Conservation (phyloP, 1,140 invertebrate species). For the Cyrtorhinus lividipennis region DNA sequence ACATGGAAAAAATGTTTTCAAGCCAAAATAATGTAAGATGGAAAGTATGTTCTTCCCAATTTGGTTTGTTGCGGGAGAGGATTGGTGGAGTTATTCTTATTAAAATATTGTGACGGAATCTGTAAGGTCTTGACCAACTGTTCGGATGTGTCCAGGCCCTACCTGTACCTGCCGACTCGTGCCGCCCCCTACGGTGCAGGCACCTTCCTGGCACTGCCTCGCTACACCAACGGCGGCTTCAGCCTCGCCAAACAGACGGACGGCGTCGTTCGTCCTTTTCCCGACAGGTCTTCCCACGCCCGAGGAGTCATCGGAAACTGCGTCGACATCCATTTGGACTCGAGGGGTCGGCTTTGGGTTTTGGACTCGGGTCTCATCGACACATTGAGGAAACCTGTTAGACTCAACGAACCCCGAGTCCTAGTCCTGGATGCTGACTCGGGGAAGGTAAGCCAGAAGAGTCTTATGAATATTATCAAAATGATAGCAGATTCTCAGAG, state of each 20-base stretch:
- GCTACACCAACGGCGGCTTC: slow-evolving; percentile 39
- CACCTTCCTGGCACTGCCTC: slow-evolving; percentile 10
- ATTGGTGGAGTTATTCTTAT: too few relatives aligned
- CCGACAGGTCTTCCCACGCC: slow-evolving; percentile 44
- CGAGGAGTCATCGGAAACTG: slow-evolving; percentile 37
- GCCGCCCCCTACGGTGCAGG: slow-evolving; percentile 3
- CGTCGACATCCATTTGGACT: slow-evolving; percentile 42
- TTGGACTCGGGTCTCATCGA: slow-evolving; percentile 43
- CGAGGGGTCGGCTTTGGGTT: slow-evolving; percentile 39
- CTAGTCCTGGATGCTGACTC: slow-evolving; percentile 36
- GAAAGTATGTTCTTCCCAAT: too few relatives aligned
- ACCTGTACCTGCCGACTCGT: slow-evolving; percentile 12
- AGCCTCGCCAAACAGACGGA: slow-evolving; percentile 32
- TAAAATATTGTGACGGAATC: too few relatives aligned
- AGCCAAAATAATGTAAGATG: too few relatives aligned
- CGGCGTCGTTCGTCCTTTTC: slow-evolving; percentile 38
- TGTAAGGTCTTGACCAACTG: too few relatives aligned
- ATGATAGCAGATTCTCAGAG: too few relatives aligned
- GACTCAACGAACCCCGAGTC: slow-evolving; percentile 40
- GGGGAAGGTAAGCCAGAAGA: slow-evolving; percentile 10
- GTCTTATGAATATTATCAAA: too few relatives aligned
- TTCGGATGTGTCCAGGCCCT: too few relatives aligned
- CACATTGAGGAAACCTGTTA: slow-evolving; percentile 36
- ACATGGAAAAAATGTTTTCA: too few relatives aligned
- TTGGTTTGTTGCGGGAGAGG: too few relatives aligned